Evolutionary conservation across 2,797 vertebrate species (phyloP), one percentile per base, ranked within the genome.

Genomic region (Esox masquinongy): DNA sequence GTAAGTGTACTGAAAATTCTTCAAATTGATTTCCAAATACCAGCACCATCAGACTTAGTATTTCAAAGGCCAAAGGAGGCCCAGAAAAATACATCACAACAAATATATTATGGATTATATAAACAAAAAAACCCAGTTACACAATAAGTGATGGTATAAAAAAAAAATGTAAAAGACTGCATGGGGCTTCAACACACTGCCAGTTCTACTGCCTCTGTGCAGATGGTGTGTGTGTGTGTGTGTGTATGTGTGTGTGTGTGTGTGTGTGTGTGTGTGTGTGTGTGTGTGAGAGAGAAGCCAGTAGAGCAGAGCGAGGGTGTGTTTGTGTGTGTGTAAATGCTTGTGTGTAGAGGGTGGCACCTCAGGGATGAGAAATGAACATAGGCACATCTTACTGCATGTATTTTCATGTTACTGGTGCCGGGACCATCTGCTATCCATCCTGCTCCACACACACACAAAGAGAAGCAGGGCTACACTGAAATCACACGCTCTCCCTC

Each of bases 331-430:
- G 53, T 17, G 73, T 36, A 53, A 31, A 31, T 56, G 76, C 7
- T 4, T 50, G 53, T 64, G 82, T 71, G 85, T 86, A 90, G 63
- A 87, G 92, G 90, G 91, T 89, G 93, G 95, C 95, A 95, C 95
- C 93, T 94, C 85, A 89, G 94, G 93, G 94, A 93, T 88, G 86
- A 92, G 93, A 93, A 94, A 96, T 94, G 87, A 95, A 93, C 90
- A 83, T 90, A 87, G 89, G 94, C 93, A 91, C 88, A 94, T 94
- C 95, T 96, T 90, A 94, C 92, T 77, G 91, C 79, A 0, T 87
- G 93, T 94, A 92, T 95, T 96, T 95, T 93, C 89, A 84, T 95
- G 94, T 96, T 93, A 92, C 93, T 93, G 92, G 94, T 88, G 93
- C 93, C 82, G 82, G 90, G 76, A 75, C 96, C 96, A 96, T 96